Conservation (phyloP, 2,797 vertebrate species). For the Leptodactylus fallax region DNA sequence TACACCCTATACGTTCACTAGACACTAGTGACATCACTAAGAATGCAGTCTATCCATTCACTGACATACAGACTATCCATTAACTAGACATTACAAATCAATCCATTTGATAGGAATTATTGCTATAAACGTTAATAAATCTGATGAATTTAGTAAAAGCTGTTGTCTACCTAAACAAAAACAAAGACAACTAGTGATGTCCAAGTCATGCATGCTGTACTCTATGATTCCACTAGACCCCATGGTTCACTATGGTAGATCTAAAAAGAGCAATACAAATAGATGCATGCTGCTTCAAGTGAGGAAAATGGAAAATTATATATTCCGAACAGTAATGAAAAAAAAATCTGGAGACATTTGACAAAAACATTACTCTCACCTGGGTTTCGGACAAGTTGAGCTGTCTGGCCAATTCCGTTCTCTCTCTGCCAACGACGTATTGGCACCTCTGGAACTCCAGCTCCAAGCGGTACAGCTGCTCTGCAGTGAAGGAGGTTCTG, state of each 20-base stretch:
- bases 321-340: background rate
- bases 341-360: too few species aligned
- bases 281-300: background rate
- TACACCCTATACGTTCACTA: background rate
- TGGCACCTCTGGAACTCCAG: constrained; percentile 96
- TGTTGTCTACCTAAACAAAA: too few species aligned
- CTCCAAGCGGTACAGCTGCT: constrained; percentile 95
- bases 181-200: too few species aligned
- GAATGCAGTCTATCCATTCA: background rate
- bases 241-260: too few species aligned
- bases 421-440: constrained; percentile 94
- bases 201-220: too few species aligned
- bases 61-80: too few species aligned
- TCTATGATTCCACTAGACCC: too few species aligned
- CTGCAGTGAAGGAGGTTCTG: constrained; percentile 93
- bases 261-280: background rate
- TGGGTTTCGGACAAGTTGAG: constrained; percentile 95
- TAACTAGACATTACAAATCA: too few species aligned
- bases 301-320: too few species aligned
- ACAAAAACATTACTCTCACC: constrained; percentile 74
- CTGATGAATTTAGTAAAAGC: too few species aligned
- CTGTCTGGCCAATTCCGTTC: constrained; percentile 90
- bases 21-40: background rate
- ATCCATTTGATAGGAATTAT: too few species aligned
- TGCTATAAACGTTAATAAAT: too few species aligned